Conservation (phyloP, 2,113 vertebrate species). For the Calyptommatus sinebrachiatus region DNA sequence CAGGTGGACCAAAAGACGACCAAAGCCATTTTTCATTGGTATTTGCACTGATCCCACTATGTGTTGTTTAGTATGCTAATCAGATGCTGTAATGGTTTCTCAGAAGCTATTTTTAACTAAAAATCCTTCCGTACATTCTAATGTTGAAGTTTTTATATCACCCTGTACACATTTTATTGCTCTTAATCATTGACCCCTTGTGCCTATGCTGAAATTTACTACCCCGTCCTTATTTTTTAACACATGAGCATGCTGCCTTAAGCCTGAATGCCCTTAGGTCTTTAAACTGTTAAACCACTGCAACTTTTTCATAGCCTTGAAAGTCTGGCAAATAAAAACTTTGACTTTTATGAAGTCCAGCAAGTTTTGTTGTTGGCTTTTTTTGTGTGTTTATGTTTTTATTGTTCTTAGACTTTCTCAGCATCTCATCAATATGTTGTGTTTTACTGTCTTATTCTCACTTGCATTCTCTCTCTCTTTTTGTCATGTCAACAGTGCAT, state of each 20-base stretch:
- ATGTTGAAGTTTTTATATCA: background rate
- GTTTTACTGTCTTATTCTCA: background rate
- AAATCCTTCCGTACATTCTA: background rate
- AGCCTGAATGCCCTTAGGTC: background rate
- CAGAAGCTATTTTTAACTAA: background rate
- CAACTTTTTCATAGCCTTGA: background rate
- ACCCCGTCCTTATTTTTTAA: background rate
- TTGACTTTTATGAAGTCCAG: background rate
- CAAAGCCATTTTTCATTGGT: background rate
- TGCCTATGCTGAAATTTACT: constrained; percentile 5
- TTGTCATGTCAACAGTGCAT: background rate
- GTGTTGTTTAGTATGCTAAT: background rate
- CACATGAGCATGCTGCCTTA: background rate
- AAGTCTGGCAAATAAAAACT: background rate
- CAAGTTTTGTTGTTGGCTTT: background rate
- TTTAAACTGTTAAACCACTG: background rate
- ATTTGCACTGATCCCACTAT: background rate
- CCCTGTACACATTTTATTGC: background rate
- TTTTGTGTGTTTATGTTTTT: background rate
- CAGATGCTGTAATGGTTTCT: background rate
- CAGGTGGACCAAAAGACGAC: no score
- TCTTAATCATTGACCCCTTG: constrained; percentile 7
- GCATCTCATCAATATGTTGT: background rate
- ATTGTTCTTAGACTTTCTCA: background rate
- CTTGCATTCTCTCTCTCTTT: no score